Conservation (phyloP, 2,888 invertebrate genomes). For the Oegoconia quadripuncta region DNA sequence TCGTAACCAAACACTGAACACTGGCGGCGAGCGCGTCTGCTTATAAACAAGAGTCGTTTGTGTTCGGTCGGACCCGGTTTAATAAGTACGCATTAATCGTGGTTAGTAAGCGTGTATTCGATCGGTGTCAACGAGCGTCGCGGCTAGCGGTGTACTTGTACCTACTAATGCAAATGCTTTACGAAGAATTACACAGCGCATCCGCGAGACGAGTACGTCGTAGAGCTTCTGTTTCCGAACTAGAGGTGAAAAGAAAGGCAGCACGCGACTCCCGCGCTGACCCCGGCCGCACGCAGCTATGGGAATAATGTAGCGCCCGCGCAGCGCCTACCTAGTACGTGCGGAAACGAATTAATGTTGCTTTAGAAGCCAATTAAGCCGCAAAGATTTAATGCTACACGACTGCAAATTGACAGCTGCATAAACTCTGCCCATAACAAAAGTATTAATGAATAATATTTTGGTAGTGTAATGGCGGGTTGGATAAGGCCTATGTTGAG, state of each 20-base stretch:
- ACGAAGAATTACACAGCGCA: constrained; percentile 18
- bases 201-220: constrained; percentile 43
- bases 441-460: no score
- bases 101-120: constrained; percentile 29
- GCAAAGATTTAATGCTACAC: constrained; percentile 18
- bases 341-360: constrained; percentile 33
- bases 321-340: constrained; percentile 19
- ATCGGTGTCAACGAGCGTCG: constrained; percentile 16
- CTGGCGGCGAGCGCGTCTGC: constrained; percentile 43
- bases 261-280: constrained; percentile 33
- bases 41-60: constrained; percentile 59
- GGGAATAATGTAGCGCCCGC: constrained; percentile 22
- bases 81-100: constrained; percentile 41
- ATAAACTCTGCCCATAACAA: constrained; percentile 9
- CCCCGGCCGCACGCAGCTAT: constrained; percentile 34
- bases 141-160: constrained; percentile 6
- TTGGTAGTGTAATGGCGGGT: no score
- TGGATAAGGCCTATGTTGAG: no score
- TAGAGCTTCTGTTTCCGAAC: constrained; percentile 47
- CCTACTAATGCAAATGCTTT: constrained; percentile 19
- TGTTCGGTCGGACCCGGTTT: constrained; percentile 35
- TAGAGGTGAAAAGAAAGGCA: constrained; percentile 52
- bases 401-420: constrained; percentile 9
- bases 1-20: constrained; percentile 53
- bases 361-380: constrained; percentile 27